Evolutionary conservation across 1,140 invertebrate genomes (phyloP).

Genomic region (Stratiolaelaps scimitus): DNA sequence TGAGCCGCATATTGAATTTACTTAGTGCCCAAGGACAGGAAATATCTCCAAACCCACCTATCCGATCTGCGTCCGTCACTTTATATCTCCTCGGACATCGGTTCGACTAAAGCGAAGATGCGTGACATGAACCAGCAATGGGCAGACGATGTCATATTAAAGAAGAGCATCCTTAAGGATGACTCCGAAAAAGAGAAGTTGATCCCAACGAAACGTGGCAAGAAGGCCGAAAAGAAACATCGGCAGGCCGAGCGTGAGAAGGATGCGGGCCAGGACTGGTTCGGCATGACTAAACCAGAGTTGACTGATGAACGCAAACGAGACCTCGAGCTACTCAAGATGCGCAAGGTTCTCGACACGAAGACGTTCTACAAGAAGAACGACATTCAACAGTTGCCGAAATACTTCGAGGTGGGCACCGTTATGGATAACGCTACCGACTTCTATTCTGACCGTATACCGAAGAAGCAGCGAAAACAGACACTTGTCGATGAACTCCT

Average conservation of each 20-base stretch:
- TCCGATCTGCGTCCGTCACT: conserved; percentile 10
- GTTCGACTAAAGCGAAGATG: conserved; percentile 21
- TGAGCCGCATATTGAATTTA: too few species aligned
- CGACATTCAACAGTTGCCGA: conserved; percentile 67
- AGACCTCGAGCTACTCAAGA: conserved; percentile 72
- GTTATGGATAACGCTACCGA: conserved; percentile 47
- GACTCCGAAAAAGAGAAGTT: conserved; percentile 31
- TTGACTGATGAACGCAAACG: conserved; percentile 70
- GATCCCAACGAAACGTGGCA: conserved; percentile 20
- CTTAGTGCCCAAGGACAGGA: background rate
- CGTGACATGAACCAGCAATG: conserved; percentile 11
- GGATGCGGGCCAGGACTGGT: conserved; percentile 75
- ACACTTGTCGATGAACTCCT: conserved; percentile 84
- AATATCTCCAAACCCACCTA: background rate
- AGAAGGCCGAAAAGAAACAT: conserved; percentile 10
- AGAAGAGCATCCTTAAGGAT: conserved; percentile 22
- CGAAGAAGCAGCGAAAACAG: conserved; percentile 69
- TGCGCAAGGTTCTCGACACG: conserved; percentile 79
- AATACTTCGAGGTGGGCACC: conserved; percentile 67
- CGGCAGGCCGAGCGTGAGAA: conserved; percentile 48
- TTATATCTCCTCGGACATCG: conserved; percentile 3
- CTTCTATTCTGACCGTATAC: conserved; percentile 54
- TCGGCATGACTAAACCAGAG: conserved; percentile 67
- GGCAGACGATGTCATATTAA: background rate
- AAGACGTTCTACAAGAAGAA: conserved; percentile 89